Percentiles rank a stretch among this genome's conserved stretches.
Conservation (phyloP, 2,113 vertebrate species). For the Himantopus leucocephalus region DNA sequence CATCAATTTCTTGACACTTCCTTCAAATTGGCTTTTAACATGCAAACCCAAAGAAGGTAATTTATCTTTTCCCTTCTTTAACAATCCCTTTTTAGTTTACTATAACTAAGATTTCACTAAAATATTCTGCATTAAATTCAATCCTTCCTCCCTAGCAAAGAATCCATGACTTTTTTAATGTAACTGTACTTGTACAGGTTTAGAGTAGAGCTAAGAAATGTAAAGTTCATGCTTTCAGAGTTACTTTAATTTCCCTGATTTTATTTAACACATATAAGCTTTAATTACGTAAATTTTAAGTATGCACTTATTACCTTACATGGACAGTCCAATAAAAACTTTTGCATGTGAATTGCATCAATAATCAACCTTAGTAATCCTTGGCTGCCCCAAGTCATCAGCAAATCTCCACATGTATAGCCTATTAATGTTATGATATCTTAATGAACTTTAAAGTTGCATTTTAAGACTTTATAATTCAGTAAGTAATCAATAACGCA, state of each 20-base stretch:
- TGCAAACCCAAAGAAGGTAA: background rate
- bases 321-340: background rate
- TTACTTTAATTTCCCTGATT: background rate
- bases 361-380: background rate
- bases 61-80: constrained; percentile 5
- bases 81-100: background rate
- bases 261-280: background rate
- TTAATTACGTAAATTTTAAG: background rate
- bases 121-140: background rate
- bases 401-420: background rate
- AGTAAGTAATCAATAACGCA: background rate
- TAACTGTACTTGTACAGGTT: background rate
- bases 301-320: background rate
- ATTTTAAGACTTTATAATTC: background rate
- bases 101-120: background rate
- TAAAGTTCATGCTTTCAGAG: background rate
- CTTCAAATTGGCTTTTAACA: constrained; percentile 14
- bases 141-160: background rate
- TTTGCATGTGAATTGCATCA: background rate
- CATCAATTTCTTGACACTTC: constrained; percentile 40
- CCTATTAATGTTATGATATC: background rate
- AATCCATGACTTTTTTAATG: background rate
- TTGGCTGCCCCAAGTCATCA: background rate
- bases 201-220: background rate
- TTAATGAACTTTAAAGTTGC: background rate